Percentiles rank a stretch among this genome's conserved stretches.
phyloP scores from a whole-genome alignment of 2,797 vertebrate genomes.

The Bryconaethiops microstoma region DNA sequence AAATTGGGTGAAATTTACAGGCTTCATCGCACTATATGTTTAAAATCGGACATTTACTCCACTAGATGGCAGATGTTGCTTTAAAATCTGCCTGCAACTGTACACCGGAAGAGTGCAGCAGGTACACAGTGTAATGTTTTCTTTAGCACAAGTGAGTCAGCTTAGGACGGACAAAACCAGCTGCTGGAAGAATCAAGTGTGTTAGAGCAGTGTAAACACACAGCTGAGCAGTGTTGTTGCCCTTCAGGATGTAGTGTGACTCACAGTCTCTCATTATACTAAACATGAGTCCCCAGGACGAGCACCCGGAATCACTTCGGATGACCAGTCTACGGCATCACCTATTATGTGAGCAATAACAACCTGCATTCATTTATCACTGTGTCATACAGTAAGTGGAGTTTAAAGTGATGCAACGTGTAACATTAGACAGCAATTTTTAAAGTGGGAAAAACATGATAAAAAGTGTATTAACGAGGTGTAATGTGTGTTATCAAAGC shows the following conservation, averaged over 20 bases:
- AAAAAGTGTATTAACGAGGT: not conserved
- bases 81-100: not conserved
- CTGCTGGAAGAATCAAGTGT: not conserved
- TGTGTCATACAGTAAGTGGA: not conserved
- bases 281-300: not conserved
- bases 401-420: not conserved
- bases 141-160: not conserved
- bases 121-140: not conserved
- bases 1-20: too few species aligned
- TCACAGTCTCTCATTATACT: not conserved
- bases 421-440: not conserved
- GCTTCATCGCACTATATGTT: too few species aligned
- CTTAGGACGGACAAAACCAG: conserved; percentile 3
- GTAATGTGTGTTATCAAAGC: not conserved
- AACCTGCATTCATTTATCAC: not conserved
- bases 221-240: not conserved
- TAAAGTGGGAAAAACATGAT: not conserved
- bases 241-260: not conserved
- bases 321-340: not conserved
- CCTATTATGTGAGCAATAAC: not conserved
- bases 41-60: conserved; percentile 8
- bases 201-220: not conserved
- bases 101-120: too few species aligned
- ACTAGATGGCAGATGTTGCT: conserved; percentile 53
- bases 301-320: not conserved